Base-by-base conservation (phyloP, 1,140 invertebrate species). In the Eumeta japonica region DNA sequence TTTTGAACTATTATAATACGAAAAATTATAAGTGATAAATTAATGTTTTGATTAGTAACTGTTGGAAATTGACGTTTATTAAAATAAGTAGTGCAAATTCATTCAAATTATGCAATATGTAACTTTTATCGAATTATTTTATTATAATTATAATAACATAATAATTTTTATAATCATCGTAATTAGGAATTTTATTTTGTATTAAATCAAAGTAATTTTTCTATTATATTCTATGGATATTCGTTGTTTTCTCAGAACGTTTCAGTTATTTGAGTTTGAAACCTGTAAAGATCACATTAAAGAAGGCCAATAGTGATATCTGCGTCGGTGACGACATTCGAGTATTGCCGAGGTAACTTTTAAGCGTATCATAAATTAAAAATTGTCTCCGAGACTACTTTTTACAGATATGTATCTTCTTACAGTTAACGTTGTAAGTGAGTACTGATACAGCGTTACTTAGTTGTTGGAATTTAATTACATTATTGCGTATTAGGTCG, bases 301-400 rank as follows among this genome's bases (percentile, higher is more conserved):
- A 63, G 19, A 46, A 45, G 39, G 38, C 50, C 2, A 41, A 61
- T 14, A 50, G 60, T 16, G 42, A 51, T 19, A 62, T 48, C 43
- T 5, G 29, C 3, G 35, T 54, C 19, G 66, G 68, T 15, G 60
- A 68, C 48, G 60, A 46, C 35, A 43, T 68, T 17, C 49, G 62
- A 35, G 62, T 73, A 17, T 48, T 72, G 7, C 67, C 71, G n/a
- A 75, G 71, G 63, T 73, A 43, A 31, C 28, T 51, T 13, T n/a
- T n/a, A n/a, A n/a, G n/a, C n/a, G n/a, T 35, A 38, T 11, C 44
- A 34, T 14, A 48, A 37, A 42, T 42, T 41, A 45, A 10, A 16
- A 32, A 10, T 24, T 10, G 28, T 27, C 28, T 34, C 43, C n/a
- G 30, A 11, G 15, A 28, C n/a, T n/a, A n/a, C n/a, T n/a, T n/a